These are phyloP conservation scores for Rhodeus uyekii DNA, from an alignment of 2,797 vertebrate species.

Conservation along the genomic window DNA sequence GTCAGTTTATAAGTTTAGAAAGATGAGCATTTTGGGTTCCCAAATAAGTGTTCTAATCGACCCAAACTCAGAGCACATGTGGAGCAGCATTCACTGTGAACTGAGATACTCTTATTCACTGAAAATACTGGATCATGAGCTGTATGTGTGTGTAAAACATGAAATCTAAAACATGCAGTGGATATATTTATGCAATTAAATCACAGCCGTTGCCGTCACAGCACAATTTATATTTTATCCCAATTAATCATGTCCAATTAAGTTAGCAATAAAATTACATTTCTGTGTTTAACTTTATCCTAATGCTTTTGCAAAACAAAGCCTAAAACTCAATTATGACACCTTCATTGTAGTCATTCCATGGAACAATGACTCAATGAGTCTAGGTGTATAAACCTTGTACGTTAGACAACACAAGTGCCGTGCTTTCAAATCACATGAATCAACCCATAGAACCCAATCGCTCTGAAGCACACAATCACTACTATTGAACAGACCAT, in stretches of 20 bases:
- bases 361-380: not conserved
- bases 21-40: not conserved
- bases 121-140: not conserved
- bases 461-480: conserved; percentile 13
- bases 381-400: not conserved
- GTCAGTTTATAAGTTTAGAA: not conserved
- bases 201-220: too few species aligned
- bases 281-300: not conserved
- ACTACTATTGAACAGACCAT: conserved; percentile 19
- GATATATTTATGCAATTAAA: too few species aligned
- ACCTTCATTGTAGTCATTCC: not conserved
- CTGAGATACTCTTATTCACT: not conserved
- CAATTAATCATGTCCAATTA: too few species aligned
- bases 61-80: not conserved
- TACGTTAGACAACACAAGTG: not conserved
- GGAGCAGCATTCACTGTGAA: not conserved
- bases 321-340: not conserved
- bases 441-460: conserved; percentile 6
- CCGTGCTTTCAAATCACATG: conserved; percentile 35
- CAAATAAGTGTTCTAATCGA: not conserved
- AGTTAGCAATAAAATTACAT: too few species aligned
- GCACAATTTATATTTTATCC: too few species aligned
- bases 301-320: not conserved
- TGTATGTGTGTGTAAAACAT: too few species aligned
- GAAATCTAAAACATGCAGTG: too few species aligned